These are phyloP conservation scores for Chymomyza costata DNA, from an alignment of 1,140 invertebrate genomes.

Conservation along the genomic window DNA sequence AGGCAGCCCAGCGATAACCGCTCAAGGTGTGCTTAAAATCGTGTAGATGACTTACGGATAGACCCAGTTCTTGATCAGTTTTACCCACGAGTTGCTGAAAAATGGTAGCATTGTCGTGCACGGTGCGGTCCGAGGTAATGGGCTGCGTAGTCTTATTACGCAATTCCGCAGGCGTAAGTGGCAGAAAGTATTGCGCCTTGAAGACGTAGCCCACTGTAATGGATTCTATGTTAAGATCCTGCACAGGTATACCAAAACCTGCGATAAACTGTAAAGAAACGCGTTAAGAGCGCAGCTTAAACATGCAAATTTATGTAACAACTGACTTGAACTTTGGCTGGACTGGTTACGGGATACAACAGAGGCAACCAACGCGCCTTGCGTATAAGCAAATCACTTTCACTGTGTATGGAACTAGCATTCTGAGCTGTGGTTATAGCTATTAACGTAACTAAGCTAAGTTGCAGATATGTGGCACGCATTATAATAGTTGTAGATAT, in stretches of 20 bases:
- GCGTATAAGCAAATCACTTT: constrained; percentile 39
- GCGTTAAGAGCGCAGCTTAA: too few species aligned
- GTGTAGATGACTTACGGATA: constrained; percentile 6
- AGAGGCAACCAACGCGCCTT: constrained; percentile 53
- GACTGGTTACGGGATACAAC: constrained; percentile 38
- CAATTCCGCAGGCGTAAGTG: constrained; percentile 37
- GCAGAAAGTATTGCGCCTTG: constrained; percentile 62
- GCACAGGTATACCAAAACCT: constrained; percentile 69
- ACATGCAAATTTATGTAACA: not conserved
- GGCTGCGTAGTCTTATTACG: constrained; percentile 37
- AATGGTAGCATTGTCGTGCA: constrained; percentile 35
- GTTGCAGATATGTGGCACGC: too few species aligned
- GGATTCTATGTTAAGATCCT: constrained; percentile 47
- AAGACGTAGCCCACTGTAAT: constrained; percentile 65
- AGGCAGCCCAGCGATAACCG: constrained; percentile 55
- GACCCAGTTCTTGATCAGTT: constrained; percentile 28
- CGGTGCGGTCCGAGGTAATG: constrained; percentile 15
- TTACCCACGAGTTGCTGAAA: constrained; percentile 36
- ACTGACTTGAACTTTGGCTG: constrained; percentile 43
- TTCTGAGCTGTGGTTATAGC: too few species aligned
- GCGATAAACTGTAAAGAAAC: constrained; percentile 45
- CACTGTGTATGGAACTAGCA: too few species aligned
- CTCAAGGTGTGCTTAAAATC: constrained; percentile 5
- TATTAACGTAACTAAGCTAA: too few species aligned
- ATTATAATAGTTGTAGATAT: too few species aligned